Evolutionary conservation across 2,888 invertebrate species (phyloP).

Genomic region (Ctena decussata): DNA sequence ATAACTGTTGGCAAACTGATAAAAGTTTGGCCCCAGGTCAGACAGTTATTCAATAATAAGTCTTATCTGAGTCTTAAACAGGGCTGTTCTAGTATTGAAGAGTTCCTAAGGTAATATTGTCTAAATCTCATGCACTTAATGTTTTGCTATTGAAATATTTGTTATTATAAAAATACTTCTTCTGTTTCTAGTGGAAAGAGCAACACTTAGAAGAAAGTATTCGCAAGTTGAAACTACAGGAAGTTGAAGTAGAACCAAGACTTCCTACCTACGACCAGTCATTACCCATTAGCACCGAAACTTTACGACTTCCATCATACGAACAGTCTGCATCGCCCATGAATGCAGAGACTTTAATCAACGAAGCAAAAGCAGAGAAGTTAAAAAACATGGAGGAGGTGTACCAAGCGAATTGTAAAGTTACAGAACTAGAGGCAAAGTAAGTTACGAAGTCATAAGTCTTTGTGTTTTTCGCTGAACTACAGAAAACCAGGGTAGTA

Average conservation of each 20-base stretch:
- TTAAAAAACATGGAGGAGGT: conserved; percentile 96
- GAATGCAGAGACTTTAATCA: conserved; percentile 55
- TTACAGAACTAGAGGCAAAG: conserved; percentile 95
- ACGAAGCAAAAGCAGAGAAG: conserved; percentile 94
- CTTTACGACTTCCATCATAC: conserved; percentile 54
- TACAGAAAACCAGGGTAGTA: too few species aligned
- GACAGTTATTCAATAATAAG: too few species aligned
- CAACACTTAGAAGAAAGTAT: conserved; percentile 75
- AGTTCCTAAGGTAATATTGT: too few species aligned
- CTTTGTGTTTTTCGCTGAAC: too few species aligned
- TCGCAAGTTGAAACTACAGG: conserved; percentile 65
- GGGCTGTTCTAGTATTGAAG: too few species aligned
- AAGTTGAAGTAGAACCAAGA: conserved; percentile 45
- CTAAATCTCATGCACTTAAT: too few species aligned
- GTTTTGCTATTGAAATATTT: too few species aligned
- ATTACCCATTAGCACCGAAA: background rate
- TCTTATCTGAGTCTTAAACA: too few species aligned
- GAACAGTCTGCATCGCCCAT: conserved; percentile 47
- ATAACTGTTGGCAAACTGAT: too few species aligned
- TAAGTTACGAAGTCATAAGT: too few species aligned
- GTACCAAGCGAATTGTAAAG: conserved; percentile 94
- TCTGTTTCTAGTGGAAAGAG: conserved; percentile 89
- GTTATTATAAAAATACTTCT: too few species aligned
- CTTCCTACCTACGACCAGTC: conserved; percentile 61
- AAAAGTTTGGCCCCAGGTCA: too few species aligned